Percentiles rank a stretch among this genome's conserved stretches.
Conservation (phyloP, 2,113 vertebrate species). For the Anoura caudifer region DNA sequence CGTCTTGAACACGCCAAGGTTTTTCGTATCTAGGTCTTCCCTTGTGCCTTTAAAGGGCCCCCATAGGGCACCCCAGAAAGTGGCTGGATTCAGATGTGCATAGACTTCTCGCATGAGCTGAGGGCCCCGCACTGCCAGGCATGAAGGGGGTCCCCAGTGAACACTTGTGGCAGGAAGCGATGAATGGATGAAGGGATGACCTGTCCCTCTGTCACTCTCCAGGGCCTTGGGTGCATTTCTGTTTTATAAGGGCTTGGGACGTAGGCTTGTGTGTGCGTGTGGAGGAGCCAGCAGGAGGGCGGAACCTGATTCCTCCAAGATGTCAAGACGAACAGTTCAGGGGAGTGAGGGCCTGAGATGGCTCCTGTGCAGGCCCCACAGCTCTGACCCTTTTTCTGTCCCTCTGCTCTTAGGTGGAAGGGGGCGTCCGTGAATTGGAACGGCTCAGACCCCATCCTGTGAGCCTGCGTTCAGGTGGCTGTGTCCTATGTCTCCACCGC, state of each 20-base stretch:
- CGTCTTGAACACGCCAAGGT: neutral
- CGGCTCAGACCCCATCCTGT: constrained; percentile 94
- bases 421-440: constrained; percentile 92
- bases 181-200: neutral
- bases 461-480: constrained; percentile 59
- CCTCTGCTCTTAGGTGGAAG: constrained; percentile 86
- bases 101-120: fast-evolving
- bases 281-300: neutral
- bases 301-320: neutral
- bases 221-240: neutral
- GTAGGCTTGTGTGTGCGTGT: neutral
- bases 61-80: neutral
- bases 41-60: neutral
- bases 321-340: neutral
- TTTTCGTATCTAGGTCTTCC: neutral
- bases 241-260: neutral
- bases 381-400: neutral
- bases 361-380: fast-evolving
- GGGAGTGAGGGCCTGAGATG: neutral
- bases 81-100: neutral
- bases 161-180: neutral
- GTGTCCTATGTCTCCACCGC: neutral
- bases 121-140: neutral
- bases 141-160: neutral
- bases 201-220: neutral